These are phyloP conservation scores for Stenurella melanura DNA, from an alignment of 2,888 invertebrate species.

Conservation along the genomic window DNA sequence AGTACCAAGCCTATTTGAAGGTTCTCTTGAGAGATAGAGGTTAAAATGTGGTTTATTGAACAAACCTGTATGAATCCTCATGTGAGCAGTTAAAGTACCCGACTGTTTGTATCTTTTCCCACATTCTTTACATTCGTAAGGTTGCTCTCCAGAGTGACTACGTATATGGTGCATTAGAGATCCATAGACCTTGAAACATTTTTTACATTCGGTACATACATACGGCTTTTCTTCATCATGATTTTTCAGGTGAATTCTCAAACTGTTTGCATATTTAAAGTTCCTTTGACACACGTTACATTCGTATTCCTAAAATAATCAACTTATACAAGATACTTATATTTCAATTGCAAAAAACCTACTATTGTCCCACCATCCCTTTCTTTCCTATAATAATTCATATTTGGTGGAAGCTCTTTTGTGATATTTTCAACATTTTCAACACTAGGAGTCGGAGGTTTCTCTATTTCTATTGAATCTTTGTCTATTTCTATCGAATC, in stretches of 20 bases:
- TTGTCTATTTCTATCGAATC: neutral
- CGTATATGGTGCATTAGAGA: conserved; percentile 66
- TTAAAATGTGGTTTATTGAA: neutral
- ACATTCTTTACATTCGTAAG: conserved; percentile 67
- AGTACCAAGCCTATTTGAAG: neutral
- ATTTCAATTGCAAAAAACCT: conserved; percentile 29
- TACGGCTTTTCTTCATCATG: conserved; percentile 40
- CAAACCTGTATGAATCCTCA: conserved; percentile 33
- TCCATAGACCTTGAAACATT: conserved; percentile 57
- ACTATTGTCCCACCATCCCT: conserved; percentile 40
- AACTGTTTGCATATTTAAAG: conserved; percentile 36
- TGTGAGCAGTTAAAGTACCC: conserved; percentile 31
- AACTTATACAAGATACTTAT: neutral
- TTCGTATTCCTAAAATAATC: conserved; percentile 40
- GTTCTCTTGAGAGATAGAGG: neutral
- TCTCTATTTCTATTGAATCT: neutral
- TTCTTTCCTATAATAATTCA: conserved; percentile 50
- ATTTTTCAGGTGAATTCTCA: conserved; percentile 44
- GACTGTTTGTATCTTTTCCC: conserved; percentile 65
- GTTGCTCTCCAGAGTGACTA: conserved; percentile 67
- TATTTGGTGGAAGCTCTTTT: conserved; percentile 44
- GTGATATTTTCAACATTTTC: conserved; percentile 14
- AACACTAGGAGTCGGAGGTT: neutral
- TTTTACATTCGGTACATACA: conserved; percentile 44
- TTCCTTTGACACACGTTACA: conserved; percentile 44